A percentile compares a stretch with the other conserved stretches of the same genome.
These are phyloP conservation scores for Neoscelio sp. DNA, from an alignment of 2,888 invertebrate species.

Conservation along the genomic window DNA sequence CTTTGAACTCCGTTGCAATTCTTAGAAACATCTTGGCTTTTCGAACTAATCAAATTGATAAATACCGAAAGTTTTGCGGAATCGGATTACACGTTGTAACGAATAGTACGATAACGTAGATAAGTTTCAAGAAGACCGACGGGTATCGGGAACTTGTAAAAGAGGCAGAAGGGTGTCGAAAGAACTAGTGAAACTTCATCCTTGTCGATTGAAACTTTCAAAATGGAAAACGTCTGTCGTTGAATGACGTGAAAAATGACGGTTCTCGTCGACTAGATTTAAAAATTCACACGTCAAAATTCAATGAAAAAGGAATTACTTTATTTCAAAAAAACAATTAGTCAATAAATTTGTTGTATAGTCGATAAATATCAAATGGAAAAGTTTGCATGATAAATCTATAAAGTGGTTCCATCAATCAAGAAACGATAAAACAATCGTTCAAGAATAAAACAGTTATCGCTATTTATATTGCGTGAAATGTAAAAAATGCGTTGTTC, in stretches of 20 bases:
- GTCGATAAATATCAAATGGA: background rate
- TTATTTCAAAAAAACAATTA: too few relatives aligned
- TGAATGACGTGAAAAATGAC: conserved; percentile 32
- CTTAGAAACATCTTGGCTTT: conserved; percentile 49
- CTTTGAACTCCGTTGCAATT: conserved; percentile 24
- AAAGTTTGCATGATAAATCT: conserved; percentile 22
- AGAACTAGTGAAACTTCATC: conserved; percentile 55
- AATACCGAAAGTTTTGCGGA: conserved; percentile 58
- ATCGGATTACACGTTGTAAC: conserved; percentile 61
- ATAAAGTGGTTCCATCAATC: conserved; percentile 34
- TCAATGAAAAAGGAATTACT: too few relatives aligned
- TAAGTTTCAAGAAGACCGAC: conserved; percentile 51
- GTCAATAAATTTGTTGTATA: too few relatives aligned
- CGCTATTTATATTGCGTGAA: conserved; percentile 38
- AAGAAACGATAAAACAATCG: conserved; percentile 45
- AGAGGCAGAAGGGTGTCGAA: conserved; percentile 49
- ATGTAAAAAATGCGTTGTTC: conserved; percentile 41
- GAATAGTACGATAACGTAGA: conserved; percentile 61
- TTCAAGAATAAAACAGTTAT: conserved; percentile 49
- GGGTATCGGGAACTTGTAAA: conserved; percentile 34
- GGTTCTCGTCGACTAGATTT: too few relatives aligned
- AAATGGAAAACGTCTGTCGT: conserved; percentile 42
- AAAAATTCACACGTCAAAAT: too few relatives aligned
- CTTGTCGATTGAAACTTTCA: conserved; percentile 42
- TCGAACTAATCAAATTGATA: conserved; percentile 63